Evolutionary conservation across 1,140 invertebrate species (phyloP).

Genomic region (Rhopalosiphum maidis): DNA sequence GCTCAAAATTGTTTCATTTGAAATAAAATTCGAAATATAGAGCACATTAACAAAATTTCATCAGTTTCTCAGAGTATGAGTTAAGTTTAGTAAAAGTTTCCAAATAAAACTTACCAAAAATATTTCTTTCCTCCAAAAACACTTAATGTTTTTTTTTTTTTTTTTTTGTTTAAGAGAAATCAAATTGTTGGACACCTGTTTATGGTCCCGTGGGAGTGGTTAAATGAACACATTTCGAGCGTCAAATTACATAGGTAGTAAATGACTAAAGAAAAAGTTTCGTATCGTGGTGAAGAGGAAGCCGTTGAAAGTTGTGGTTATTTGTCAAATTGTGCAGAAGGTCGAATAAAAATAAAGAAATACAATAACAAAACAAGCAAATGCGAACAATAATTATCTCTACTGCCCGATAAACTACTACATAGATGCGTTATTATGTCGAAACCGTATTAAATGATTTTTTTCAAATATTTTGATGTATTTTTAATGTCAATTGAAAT

Average conservation of each 20-base stretch:
- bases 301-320: conserved; percentile 43
- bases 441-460: not conserved
- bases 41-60: not conserved
- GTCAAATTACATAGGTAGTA: conserved; percentile 54
- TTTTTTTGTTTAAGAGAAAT: conserved; percentile 3
- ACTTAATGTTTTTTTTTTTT: not conserved
- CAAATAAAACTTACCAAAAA: conserved; percentile 23
- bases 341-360: conserved; percentile 22
- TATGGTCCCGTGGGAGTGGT: conserved; percentile 22
- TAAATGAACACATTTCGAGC: conserved; percentile 52
- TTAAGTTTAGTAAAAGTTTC: conserved; percentile 21
- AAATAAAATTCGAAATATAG: not conserved
- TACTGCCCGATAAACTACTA: not conserved
- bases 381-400: not conserved
- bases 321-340: conserved; percentile 28
- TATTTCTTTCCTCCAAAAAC: conserved; percentile 1
- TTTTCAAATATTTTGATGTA: not conserved
- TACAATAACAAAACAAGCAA: not conserved
- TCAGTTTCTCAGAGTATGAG: not conserved
- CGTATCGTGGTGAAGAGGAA: not conserved
- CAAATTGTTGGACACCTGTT: conserved; percentile 47
- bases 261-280: conserved; percentile 37
- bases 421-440: not conserved
- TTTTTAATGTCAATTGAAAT: not conserved
- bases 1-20: not conserved